These are phyloP conservation scores for Sitophilus oryzae DNA, from an alignment of 1,140 invertebrate species.

Conservation along the genomic window DNA sequence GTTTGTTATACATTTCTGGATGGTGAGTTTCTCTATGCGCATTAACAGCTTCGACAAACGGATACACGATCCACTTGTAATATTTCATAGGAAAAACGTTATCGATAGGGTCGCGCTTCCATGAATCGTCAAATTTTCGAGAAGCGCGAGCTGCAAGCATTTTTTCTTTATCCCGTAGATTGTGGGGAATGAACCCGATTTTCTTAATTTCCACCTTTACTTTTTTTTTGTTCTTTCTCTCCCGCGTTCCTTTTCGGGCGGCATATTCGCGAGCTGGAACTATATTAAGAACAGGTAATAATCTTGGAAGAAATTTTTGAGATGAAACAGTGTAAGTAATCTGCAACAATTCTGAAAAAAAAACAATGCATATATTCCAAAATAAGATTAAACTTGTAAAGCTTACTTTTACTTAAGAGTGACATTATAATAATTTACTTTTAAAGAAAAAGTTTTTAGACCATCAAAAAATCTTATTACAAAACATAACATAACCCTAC, in stretches of 20 bases:
- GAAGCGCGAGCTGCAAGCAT: conserved; percentile 26
- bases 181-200: conserved; percentile 59
- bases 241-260: conserved; percentile 70
- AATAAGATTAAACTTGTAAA: too few relatives aligned
- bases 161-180: conserved; percentile 45
- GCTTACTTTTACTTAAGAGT: too few relatives aligned
- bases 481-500: too few relatives aligned
- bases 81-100: conserved; percentile 60
- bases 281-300: background rate
- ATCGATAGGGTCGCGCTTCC: conserved; percentile 53
- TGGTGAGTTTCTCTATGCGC: conserved; percentile 70
- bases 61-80: conserved; percentile 57
- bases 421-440: too few relatives aligned
- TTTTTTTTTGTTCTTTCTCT: conserved; percentile 62
- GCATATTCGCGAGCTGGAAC: conserved; percentile 47
- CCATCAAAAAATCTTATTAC: too few relatives aligned
- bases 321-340: too few relatives aligned
- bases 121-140: conserved; percentile 50
- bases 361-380: too few relatives aligned
- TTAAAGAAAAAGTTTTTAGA: too few relatives aligned
- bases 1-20: conserved; percentile 66
- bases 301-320: background rate
- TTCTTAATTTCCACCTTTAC: conserved; percentile 64
- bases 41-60: conserved; percentile 65
- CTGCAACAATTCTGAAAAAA: too few relatives aligned